These are phyloP conservation scores for Chelonus formosanus DNA, from an alignment of 2,888 invertebrate species.

Conservation along the genomic window DNA sequence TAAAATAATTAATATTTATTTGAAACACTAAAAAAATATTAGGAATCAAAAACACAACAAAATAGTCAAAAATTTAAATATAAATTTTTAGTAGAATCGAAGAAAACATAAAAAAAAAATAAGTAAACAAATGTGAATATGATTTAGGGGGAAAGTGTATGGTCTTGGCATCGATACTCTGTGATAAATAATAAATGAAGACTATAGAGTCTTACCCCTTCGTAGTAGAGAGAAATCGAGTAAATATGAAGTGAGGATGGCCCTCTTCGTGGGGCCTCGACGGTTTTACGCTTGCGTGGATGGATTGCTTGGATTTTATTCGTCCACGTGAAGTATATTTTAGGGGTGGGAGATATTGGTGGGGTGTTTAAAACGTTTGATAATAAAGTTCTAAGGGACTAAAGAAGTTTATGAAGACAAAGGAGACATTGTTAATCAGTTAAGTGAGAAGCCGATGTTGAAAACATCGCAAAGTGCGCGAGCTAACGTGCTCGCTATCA, in stretches of 20 bases:
- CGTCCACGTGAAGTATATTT: conserved; percentile 57
- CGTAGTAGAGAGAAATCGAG: too few species aligned
- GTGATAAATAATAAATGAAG: conserved; percentile 31
- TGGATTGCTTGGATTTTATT: conserved; percentile 47
- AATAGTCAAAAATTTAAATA: too few species aligned
- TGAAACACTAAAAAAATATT: too few species aligned
- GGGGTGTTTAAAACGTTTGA: conserved; percentile 6
- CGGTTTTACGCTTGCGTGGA: conserved; percentile 16
- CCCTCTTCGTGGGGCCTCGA: conserved; percentile 18
- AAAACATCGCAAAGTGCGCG: conserved; percentile 38
- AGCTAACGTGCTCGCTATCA: conserved; percentile 36
- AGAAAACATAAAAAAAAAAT: conserved; percentile 1
- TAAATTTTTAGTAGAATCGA: too few species aligned
- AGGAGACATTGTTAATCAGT: not conserved
- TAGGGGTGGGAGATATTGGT: conserved; percentile 28
- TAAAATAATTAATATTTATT: too few species aligned
- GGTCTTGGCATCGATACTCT: conserved; percentile 41
- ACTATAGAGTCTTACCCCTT: conserved; percentile 17
- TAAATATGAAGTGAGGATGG: not conserved
- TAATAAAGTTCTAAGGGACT: conserved; percentile 11
- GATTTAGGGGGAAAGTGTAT: conserved; percentile 23
- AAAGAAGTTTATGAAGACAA: not conserved
- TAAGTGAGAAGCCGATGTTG: conserved; percentile 34
- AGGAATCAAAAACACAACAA: too few species aligned
- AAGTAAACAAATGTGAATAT: not conserved